These are phyloP conservation scores for Apamea anceps DNA, from an alignment of 2,888 invertebrate genomes.

Conservation along the genomic window DNA sequence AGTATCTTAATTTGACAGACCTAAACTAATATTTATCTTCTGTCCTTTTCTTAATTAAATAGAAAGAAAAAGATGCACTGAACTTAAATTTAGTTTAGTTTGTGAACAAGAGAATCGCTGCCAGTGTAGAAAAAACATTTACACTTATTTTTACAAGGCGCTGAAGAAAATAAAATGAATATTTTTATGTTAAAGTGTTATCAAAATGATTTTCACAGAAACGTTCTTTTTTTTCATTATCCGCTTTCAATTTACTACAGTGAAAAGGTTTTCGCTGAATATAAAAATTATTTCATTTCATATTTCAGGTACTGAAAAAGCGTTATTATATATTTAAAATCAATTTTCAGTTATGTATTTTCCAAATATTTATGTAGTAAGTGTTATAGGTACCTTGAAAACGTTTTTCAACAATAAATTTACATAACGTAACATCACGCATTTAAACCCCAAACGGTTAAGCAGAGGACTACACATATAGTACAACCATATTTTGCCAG, in stretches of 20 bases:
- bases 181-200: background rate
- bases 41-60: no score
- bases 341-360: background rate
- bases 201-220: conserved; percentile 8
- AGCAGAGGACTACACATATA: no score
- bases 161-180: conserved; percentile 36
- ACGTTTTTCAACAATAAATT: background rate
- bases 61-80: no score
- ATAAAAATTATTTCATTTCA: background rate
- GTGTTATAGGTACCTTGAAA: background rate
- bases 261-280: conserved; percentile 4
- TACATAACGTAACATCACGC: background rate
- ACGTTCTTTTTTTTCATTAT: background rate
- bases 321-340: background rate
- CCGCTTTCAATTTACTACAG: conserved; percentile 1
- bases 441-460: background rate
- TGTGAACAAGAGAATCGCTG: no score
- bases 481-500: background rate
- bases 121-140: background rate
- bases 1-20: no score
- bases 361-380: background rate
- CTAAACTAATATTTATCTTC: no score
- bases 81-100: no score
- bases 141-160: background rate
- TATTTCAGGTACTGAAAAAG: conserved; percentile 7